These are phyloP conservation scores for Paracentrotus lividus DNA, from an alignment of 53 echinoderm and acorn worm genomes.

Conservation along the genomic window DNA sequence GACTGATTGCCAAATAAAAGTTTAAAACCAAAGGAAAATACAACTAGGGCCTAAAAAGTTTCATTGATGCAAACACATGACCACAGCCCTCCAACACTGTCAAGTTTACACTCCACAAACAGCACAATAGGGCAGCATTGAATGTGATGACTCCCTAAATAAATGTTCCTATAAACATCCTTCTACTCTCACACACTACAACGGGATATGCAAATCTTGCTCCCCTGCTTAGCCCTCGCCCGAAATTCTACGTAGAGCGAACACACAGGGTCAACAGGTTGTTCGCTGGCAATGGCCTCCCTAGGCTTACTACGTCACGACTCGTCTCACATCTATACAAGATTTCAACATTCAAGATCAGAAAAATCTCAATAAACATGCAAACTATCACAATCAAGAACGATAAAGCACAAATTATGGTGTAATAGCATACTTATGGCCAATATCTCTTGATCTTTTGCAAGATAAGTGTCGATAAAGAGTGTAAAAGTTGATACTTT, in stretches of 20 bases:
- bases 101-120: neutral
- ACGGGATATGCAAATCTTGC: slow-evolving; percentile 29
- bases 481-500: slow-evolving; percentile 5
- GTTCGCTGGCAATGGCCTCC: slow-evolving; percentile 35
- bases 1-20: no score
- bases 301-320: slow-evolving; percentile 52
- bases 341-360: slow-evolving; percentile 58
- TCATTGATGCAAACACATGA: no score
- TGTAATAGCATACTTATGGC: neutral
- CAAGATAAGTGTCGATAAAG: neutral
- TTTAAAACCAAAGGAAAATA: no score
- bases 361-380: neutral
- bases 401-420: neutral
- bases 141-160: neutral
- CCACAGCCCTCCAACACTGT: no score
- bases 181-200: slow-evolving; percentile 2
- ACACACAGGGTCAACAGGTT: slow-evolving; percentile 68
- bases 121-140: neutral
- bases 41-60: no score
- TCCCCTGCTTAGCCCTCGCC: neutral
- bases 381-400: neutral
- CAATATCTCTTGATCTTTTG: neutral
- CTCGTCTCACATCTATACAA: slow-evolving; percentile 67
- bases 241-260: neutral
- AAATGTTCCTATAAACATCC: neutral